These are phyloP conservation scores for Bombyx mori DNA, from an alignment of 1,140 invertebrate genomes.

Conservation along the genomic window ASM3026992v2 NC_085109.1:11450501-11451000, in stretches of 20 bases:
- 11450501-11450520: conserved; percentile 43
- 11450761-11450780: not conserved
- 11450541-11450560: conserved; percentile 52
- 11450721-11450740: too few species aligned
- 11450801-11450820: not conserved
- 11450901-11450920: not conserved
- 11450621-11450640: not conserved
- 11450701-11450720: too few species aligned
- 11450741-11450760: not conserved
- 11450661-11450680: not conserved
- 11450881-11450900: too few species aligned
- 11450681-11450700: too few species aligned
- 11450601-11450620: not conserved
- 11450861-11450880: not conserved
- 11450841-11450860: not conserved
- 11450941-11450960: conserved; percentile 6
- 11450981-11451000: not conserved
- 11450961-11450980: conserved; percentile 1
- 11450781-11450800: not conserved
- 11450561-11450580: conserved; percentile 30
- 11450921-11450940: conserved; percentile 2
- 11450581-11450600: conserved; percentile 4
- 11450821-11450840: not conserved
- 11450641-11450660: not conserved
- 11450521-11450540: conserved; percentile 16